Percentiles rank a stretch among this genome's conserved stretches.
Conservation (phyloP, 2,888 invertebrate genomes). For the Bombylius discolor region DNA sequence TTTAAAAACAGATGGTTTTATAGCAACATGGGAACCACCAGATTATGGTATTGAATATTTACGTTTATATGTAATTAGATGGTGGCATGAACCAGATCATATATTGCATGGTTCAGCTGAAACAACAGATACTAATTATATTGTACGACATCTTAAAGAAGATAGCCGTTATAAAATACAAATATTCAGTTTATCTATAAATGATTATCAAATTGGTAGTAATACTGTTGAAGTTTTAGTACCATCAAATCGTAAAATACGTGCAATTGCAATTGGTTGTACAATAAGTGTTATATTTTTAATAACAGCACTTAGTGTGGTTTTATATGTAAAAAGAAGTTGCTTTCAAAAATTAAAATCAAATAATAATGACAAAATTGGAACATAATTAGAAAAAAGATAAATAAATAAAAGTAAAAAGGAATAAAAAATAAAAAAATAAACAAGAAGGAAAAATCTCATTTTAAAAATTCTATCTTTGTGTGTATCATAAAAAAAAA, state of each 20-base stretch:
- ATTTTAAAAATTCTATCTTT: too few species aligned
- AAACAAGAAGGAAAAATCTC: too few species aligned
- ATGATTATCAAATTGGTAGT: conserved; percentile 48
- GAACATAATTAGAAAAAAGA: not conserved
- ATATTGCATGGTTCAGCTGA: conserved; percentile 52
- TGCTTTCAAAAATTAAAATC: conserved; percentile 25
- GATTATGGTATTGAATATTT: conserved; percentile 43
- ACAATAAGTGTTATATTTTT: conserved; percentile 56
- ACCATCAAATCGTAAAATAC: conserved; percentile 56
- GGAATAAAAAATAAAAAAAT: too few species aligned
- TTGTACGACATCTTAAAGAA: conserved; percentile 57
- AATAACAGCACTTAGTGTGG: conserved; percentile 48
- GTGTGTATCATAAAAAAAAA: too few species aligned
- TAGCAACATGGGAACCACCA: conserved; percentile 62
- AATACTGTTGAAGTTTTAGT: conserved; percentile 51
- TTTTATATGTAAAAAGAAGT: conserved; percentile 39
- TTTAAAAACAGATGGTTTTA: conserved; percentile 58
- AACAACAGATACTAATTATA: conserved; percentile 54
- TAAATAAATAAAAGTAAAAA: too few species aligned
- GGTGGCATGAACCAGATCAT: conserved; percentile 53
- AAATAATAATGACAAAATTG: conserved; percentile 7
- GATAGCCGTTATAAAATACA: conserved; percentile 62
- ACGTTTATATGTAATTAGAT: conserved; percentile 52
- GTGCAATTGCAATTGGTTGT: conserved; percentile 57
- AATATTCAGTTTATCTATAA: conserved; percentile 51